Base-by-base conservation (phyloP, 2,797 vertebrate species). In the Artibeus jamaicensis region DNA sequence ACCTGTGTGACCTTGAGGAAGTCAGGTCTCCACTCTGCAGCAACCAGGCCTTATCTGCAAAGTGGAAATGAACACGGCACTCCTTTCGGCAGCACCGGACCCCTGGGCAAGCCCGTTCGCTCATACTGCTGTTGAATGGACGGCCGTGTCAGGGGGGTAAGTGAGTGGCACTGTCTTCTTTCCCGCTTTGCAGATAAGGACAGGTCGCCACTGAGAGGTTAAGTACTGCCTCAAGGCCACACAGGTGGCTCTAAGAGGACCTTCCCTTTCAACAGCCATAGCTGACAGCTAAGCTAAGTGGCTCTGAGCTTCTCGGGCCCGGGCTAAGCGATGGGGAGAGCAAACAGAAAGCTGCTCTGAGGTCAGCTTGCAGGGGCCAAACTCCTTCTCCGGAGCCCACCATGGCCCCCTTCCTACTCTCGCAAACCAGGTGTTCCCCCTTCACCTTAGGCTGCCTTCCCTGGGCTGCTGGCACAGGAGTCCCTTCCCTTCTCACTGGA, bases 21-120 rank as follows among this genome's bases (percentile, higher is more conserved):
- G 76, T 16, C 5, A 2, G 11, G 24, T 9, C 26, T 16, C 21
- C n/a, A 16, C 76, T 37, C 76, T 9, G 50, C 5, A 26, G 76
- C 76, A 55, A 26, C 34, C n/a, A 2, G n/a, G 3, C 50, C 76
- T 55, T 7, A 3, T 26, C 50, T 16, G 32, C 48, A 16, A 53
- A 77, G 32, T 14, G n/a, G 76, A 14, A 78, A 37, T 37, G n/a
- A 9, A 2, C 14, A 8, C 3, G 5, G 74, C 19, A 9, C 8
- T 3, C n/a, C 8, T 32, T 5, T 19, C 48, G 0, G 6, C 21
- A 4, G 48, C 4, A n/a, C n/a, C 76, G 12, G n/a, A 4, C 48
- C 14, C n/a, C 18, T 2, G 57, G 48, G 76, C 21, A 37, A 14
- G 48, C 21, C 74, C 12, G 11, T 9, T 22, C 24, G 67, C 34